Evolutionary conservation across 2,113 vertebrate genomes (phyloP).

Genomic region (Taurulus bubalis): DNA sequence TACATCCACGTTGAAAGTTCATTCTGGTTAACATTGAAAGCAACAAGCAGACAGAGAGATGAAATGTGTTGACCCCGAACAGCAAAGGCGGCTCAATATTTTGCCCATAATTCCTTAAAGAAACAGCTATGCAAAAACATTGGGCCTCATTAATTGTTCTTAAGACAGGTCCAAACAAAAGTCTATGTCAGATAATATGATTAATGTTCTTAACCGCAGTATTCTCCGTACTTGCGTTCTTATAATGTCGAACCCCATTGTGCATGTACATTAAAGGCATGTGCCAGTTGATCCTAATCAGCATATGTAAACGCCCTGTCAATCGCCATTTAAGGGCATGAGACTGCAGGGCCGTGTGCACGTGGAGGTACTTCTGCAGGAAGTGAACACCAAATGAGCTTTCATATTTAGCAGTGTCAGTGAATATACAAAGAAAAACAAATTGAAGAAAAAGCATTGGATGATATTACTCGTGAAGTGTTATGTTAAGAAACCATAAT

Average conservation of each 20-base stretch:
- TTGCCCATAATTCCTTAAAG: too few species aligned
- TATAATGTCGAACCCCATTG: not conserved
- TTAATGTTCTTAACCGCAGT: not conserved
- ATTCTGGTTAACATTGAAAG: not conserved
- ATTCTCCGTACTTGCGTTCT: not conserved
- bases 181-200: not conserved
- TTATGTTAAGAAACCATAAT: not conserved
- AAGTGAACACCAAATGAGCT: not conserved
- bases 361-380: not conserved
- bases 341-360: not conserved
- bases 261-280: not conserved
- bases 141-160: not conserved
- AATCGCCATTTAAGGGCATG: not conserved
- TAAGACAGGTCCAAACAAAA: not conserved
- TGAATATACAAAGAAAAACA: not conserved
- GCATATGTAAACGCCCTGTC: not conserved
- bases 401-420: not conserved
- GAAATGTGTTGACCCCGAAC: not conserved
- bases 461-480: not conserved
- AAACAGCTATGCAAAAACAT: not conserved
- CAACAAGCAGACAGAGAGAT: not conserved
- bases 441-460: not conserved
- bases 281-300: not conserved
- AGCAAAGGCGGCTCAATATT: not conserved
- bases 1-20: conserved; percentile 3